These are phyloP conservation scores for Apostichopus japonicus DNA, from an alignment of 35 echinoderm and acorn worm species.

Conservation along the genomic window DNA sequence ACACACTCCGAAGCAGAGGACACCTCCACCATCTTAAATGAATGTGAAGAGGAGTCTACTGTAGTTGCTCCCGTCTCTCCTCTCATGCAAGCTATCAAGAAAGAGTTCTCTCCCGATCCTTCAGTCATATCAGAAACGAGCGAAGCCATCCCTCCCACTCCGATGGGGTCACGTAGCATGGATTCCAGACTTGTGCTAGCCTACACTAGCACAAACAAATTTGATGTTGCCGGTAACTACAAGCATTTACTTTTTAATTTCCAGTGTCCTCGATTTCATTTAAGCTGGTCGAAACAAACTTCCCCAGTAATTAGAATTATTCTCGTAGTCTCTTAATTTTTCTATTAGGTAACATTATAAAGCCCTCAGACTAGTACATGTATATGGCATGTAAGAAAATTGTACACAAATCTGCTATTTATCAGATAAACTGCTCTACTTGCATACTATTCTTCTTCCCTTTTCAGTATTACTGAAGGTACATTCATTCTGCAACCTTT, in stretches of 20 bases:
- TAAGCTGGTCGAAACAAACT: too few relatives aligned
- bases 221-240: conserved; percentile 74
- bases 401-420: too few relatives aligned
- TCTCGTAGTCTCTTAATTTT: too few relatives aligned
- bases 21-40: not conserved
- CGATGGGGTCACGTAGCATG: conserved; percentile 49
- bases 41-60: not conserved
- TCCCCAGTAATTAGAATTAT: too few relatives aligned
- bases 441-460: too few relatives aligned
- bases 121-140: conserved; percentile 58
- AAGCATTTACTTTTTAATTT: not conserved
- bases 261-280: too few relatives aligned
- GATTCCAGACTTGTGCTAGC: conserved; percentile 70
- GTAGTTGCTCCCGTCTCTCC: conserved; percentile 66
- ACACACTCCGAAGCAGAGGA: not conserved
- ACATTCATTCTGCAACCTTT: too few relatives aligned
- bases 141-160: conserved; percentile 34
- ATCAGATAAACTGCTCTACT: too few relatives aligned
- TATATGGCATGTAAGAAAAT: too few relatives aligned
- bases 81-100: conserved; percentile 64
- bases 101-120: conserved; percentile 77
- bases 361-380: too few relatives aligned
- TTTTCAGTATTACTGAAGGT: too few relatives aligned
- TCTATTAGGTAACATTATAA: too few relatives aligned
- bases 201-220: conserved; percentile 82